Percentiles rank a stretch among this genome's conserved stretches.
Conservation (phyloP, 1,140 invertebrate genomes). For the Solenopsis invicta region DNA sequence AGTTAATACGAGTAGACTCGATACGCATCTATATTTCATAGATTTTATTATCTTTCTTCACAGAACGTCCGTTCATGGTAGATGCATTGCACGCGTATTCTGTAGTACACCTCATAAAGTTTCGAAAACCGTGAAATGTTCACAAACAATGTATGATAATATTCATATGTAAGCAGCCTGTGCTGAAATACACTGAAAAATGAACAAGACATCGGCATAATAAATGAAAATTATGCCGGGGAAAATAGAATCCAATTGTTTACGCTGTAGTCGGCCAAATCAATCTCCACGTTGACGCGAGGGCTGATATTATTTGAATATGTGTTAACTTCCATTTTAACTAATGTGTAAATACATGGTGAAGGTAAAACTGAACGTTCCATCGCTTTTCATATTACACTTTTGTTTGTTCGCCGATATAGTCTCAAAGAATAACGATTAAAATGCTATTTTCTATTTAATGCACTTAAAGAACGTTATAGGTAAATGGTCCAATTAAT, state of each 20-base stretch:
- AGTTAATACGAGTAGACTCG: not conserved
- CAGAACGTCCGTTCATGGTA: not conserved
- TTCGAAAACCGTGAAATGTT: not conserved
- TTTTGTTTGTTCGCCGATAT: not conserved
- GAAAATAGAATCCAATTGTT: slow-evolving; percentile 44
- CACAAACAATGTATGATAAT: slow-evolving; percentile 29
- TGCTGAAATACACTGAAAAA: slow-evolving; percentile 26
- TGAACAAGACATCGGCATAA: slow-evolving; percentile 49
- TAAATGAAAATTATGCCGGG: slow-evolving; percentile 38
- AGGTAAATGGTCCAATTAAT: too few species aligned
- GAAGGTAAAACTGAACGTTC: not conserved
- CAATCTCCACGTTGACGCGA: slow-evolving; percentile 45
- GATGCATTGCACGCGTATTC: not conserved
- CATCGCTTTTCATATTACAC: not conserved
- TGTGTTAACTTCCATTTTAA: slow-evolving; percentile 28
- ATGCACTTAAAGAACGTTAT: not conserved
- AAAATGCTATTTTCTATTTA: not conserved
- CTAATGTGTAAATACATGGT: not conserved
- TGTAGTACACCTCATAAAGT: slow-evolving; percentile 1
- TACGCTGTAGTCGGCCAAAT: slow-evolving; percentile 13
- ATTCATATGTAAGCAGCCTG: not conserved
- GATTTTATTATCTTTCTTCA: not conserved
- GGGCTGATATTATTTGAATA: slow-evolving; percentile 41
- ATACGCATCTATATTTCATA: not conserved
- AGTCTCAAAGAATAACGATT: not conserved